Evolutionary conservation across 2,888 invertebrate species (phyloP).

Genomic region (Plagiodera versicolora): DNA sequence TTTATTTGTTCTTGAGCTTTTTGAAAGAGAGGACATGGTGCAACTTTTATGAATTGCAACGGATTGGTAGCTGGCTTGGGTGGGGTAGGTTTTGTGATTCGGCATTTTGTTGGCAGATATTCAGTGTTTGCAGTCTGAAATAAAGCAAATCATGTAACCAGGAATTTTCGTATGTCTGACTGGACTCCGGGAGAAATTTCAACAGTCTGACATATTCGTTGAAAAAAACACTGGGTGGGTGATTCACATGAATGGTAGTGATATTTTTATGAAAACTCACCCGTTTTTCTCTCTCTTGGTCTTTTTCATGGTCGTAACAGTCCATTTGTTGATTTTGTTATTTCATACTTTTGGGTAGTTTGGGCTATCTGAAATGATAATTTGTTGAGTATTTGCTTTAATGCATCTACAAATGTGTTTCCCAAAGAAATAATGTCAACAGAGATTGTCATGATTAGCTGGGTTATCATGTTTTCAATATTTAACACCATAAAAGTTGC

Average conservation of each 20-base stretch:
- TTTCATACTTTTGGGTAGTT: slow-evolving; percentile 32
- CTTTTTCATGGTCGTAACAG: slow-evolving; percentile 39
- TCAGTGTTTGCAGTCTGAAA: slow-evolving; percentile 52
- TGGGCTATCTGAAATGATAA: slow-evolving; percentile 33
- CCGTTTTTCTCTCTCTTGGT: slow-evolving; percentile 40
- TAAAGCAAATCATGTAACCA: not conserved
- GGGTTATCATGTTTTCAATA: not conserved
- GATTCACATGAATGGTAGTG: too few species aligned
- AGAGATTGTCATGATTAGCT: not conserved
- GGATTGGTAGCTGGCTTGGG: slow-evolving; percentile 85
- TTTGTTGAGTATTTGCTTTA: not conserved
- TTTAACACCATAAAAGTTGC: not conserved
- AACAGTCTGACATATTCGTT: too few species aligned
- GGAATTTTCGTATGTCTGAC: too few species aligned
- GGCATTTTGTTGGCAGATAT: slow-evolving; percentile 54
- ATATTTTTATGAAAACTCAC: too few species aligned
- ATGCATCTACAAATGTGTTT: not conserved
- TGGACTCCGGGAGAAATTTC: too few species aligned
- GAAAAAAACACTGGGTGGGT: too few species aligned
- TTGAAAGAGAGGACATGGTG: slow-evolving; percentile 83
- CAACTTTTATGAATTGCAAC: slow-evolving; percentile 86
- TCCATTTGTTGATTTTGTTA: slow-evolving; percentile 39
- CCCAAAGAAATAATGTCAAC: not conserved
- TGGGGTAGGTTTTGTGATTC: slow-evolving; percentile 73
- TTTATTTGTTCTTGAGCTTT: slow-evolving; percentile 83